Percentiles rank a stretch among this genome's conserved stretches.
These are phyloP conservation scores for Acrobasis suavella DNA, from an alignment of 2,888 invertebrate genomes.

Conservation along the genomic window DNA sequence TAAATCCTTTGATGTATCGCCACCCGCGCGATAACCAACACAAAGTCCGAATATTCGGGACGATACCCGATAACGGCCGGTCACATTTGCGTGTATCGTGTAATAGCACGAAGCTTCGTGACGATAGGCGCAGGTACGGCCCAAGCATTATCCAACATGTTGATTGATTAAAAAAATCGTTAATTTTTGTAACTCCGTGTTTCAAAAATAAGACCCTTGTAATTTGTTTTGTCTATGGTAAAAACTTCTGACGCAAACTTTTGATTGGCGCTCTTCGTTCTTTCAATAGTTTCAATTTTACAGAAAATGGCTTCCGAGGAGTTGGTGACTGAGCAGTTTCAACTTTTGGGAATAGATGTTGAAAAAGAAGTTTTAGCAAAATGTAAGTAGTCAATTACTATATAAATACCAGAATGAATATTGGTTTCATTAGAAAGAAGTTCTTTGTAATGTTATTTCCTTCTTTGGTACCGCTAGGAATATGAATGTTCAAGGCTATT, in stretches of 20 bases:
- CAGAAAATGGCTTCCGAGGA: constrained; percentile 81
- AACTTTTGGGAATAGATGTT: constrained; percentile 83
- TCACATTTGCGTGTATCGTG: too few species aligned
- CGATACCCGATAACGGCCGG: too few species aligned
- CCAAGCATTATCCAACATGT: too few species aligned
- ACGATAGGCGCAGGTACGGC: too few species aligned
- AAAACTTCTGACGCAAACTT: constrained; percentile 36
- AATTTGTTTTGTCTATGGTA: constrained; percentile 2
- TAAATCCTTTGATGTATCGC: too few species aligned
- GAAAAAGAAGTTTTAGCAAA: constrained; percentile 79
- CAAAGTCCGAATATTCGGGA: too few species aligned
- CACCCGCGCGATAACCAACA: too few species aligned
- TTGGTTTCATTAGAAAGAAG: constrained; percentile 22
- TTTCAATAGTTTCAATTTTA: constrained; percentile 55
- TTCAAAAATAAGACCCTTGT: neutral
- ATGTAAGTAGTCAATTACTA: constrained; percentile 66
- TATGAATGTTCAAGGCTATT: constrained; percentile 76
- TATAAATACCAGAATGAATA: constrained; percentile 21
- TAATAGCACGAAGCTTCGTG: too few species aligned
- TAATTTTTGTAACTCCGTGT: neutral
- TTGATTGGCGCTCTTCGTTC: constrained; percentile 51
- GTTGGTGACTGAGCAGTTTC: constrained; percentile 84
- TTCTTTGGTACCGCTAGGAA: constrained; percentile 40
- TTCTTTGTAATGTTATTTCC: constrained; percentile 22
- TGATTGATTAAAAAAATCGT: too few species aligned